These are phyloP conservation scores for Cosmopolites sordidus DNA, from an alignment of 2,888 invertebrate species.

Conservation along the genomic window DNA sequence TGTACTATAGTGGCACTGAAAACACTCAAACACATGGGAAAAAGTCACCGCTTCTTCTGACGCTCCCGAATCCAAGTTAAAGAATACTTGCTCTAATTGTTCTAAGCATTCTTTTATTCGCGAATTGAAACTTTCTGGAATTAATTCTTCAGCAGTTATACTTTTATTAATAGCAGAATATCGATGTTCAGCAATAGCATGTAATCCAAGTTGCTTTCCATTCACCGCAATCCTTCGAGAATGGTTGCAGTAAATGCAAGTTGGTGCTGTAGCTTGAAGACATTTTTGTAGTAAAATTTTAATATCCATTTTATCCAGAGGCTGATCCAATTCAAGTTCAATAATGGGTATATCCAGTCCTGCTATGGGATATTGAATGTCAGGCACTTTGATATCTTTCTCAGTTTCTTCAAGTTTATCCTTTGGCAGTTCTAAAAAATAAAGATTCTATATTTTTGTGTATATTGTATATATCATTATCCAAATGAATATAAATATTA, in stretches of 20 bases:
- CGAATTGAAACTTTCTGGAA: constrained; percentile 66
- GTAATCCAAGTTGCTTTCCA: constrained; percentile 73
- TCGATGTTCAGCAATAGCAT: constrained; percentile 74
- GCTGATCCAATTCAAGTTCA: constrained; percentile 69
- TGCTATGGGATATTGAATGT: constrained; percentile 48
- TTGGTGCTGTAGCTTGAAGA: constrained; percentile 62
- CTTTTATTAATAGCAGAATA: constrained; percentile 76
- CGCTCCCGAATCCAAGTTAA: constrained; percentile 68
- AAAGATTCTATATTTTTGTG: no score
- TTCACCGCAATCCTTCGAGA: constrained; percentile 81
- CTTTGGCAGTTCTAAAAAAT: constrained; percentile 8
- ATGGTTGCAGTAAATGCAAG: constrained; percentile 82
- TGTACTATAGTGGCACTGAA: constrained; percentile 77
- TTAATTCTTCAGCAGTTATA: constrained; percentile 69
- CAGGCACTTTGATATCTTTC: constrained; percentile 14
- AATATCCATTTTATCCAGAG: constrained; percentile 70
- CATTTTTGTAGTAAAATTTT: constrained; percentile 70
- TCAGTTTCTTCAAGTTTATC: constrained; percentile 29
- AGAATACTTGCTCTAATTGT: constrained; percentile 60
- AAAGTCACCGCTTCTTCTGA: constrained; percentile 56
- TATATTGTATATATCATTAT: no score
- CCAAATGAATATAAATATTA: no score
- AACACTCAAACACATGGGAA: constrained; percentile 76
- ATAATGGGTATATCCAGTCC: constrained; percentile 62
- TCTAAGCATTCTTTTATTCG: constrained; percentile 61